These are phyloP conservation scores for Meloidogyne hapla DNA, from an alignment of 1,140 invertebrate genomes.

Conservation along the genomic window DNA sequence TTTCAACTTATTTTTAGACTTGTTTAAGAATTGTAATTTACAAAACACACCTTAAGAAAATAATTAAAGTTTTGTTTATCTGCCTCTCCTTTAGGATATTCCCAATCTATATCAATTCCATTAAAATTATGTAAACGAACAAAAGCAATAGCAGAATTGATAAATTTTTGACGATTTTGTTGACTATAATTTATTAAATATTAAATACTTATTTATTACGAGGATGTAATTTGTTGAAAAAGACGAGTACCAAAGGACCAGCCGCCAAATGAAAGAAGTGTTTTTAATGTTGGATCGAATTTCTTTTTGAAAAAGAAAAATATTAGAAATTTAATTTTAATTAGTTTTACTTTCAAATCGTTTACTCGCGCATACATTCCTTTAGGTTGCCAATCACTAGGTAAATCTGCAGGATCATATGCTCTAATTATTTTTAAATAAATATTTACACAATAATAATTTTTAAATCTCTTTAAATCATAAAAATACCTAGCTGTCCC, in stretches of 20 bases:
- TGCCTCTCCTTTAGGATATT: conserved; percentile 87
- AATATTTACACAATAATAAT: neutral
- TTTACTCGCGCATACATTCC: conserved; percentile 64
- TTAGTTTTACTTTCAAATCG: conserved; percentile 46
- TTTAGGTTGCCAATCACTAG: conserved; percentile 53
- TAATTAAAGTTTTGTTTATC: conserved; percentile 90
- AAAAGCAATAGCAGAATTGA: conserved; percentile 59
- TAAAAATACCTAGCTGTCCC: conserved; percentile 71
- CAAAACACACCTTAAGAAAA: conserved; percentile 74
- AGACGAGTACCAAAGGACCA: conserved; percentile 61
- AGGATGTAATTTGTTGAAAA: conserved; percentile 53
- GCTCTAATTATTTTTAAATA: conserved; percentile 42
- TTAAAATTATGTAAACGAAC: conserved; percentile 62
- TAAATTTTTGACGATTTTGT: conserved; percentile 49
- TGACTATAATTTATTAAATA: conserved; percentile 11
- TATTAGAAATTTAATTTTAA: neutral
- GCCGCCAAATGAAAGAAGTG: conserved; percentile 64
- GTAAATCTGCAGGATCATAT: conserved; percentile 59
- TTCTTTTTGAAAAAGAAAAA: conserved; percentile 9
- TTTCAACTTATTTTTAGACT: too few relatives aligned
- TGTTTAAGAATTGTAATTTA: neutral
- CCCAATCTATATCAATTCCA: conserved; percentile 87
- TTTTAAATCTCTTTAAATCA: conserved; percentile 12
- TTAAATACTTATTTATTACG: neutral
- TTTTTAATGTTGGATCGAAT: conserved; percentile 59